Percentiles rank a stretch among this genome's conserved stretches.
Evolutionary conservation across 2,797 vertebrate genomes (phyloP).

Genomic region (Mergus octosetaceus): DNA sequence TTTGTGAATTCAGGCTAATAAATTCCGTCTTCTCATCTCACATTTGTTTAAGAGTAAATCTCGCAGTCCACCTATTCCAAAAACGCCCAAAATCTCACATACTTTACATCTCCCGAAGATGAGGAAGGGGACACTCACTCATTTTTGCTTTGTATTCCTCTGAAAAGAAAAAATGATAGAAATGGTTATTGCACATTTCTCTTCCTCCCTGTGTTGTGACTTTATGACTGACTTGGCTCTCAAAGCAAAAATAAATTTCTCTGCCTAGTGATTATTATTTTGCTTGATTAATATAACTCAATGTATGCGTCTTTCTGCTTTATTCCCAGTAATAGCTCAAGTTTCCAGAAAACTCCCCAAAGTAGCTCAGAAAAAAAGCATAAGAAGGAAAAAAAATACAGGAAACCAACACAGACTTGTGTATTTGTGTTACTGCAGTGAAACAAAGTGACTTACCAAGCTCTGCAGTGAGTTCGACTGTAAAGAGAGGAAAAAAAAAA

Average conservation of each 20-base stretch:
- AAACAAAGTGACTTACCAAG: background rate
- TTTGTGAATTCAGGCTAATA: background rate
- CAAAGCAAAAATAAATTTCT: background rate
- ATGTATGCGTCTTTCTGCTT: background rate
- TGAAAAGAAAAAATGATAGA: background rate
- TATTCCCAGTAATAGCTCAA: background rate
- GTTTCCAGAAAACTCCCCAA: background rate
- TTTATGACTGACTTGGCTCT: background rate
- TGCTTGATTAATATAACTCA: background rate
- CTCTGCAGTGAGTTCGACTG: background rate
- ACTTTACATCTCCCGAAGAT: fast-evolving
- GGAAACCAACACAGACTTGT: fast-evolving
- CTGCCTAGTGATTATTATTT: background rate
- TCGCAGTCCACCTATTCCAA: background rate
- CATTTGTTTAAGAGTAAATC: background rate
- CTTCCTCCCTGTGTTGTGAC: background rate
- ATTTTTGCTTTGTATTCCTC: background rate
- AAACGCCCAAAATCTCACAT: background rate
- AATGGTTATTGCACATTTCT: fast-evolving
- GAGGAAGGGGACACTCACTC: background rate
- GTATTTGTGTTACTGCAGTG: background rate
- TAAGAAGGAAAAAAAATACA: fast-evolving
- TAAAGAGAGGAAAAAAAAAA: background rate
- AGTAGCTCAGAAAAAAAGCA: background rate
- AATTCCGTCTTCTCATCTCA: too few relatives aligned